phyloP scores from a whole-genome alignment of 92 coral and sea anemone species.

The Galaxea fascicularis region DNA sequence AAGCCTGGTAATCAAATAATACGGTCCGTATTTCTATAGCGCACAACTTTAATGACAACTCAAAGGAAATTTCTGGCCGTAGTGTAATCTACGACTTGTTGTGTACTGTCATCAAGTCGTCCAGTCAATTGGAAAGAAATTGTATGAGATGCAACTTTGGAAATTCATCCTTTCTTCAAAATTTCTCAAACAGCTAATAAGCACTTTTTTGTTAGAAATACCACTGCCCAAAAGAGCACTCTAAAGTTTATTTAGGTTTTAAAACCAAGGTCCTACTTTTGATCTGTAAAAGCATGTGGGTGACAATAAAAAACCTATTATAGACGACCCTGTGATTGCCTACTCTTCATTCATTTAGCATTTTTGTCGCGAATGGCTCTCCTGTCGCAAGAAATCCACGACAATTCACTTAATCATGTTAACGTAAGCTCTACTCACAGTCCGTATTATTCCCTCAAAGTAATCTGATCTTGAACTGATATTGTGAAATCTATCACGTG shows the following conservation, averaged over 20 bases:
- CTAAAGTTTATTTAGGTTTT: background rate
- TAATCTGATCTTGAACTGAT: too few species aligned
- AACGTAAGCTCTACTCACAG: too few species aligned
- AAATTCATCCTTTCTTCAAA: background rate
- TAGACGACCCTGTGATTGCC: background rate
- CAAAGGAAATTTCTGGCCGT: too few species aligned
- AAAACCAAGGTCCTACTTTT: background rate
- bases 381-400: too few species aligned
- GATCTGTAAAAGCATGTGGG: conserved; percentile 29
- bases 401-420: too few species aligned
- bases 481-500: too few species aligned
- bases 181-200: background rate
- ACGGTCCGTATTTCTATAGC: too few species aligned
- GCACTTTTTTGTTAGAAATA: background rate
- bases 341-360: too few species aligned
- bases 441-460: too few species aligned
- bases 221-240: background rate
- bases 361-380: too few species aligned
- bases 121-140: background rate
- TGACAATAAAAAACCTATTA: conserved; percentile 20
- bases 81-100: background rate
- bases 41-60: too few species aligned
- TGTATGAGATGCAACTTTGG: background rate
- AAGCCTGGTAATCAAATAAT: background rate
- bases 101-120: background rate